Base-by-base conservation (phyloP, 1,140 invertebrate genomes). In the Ectropis grisescens region DNA sequence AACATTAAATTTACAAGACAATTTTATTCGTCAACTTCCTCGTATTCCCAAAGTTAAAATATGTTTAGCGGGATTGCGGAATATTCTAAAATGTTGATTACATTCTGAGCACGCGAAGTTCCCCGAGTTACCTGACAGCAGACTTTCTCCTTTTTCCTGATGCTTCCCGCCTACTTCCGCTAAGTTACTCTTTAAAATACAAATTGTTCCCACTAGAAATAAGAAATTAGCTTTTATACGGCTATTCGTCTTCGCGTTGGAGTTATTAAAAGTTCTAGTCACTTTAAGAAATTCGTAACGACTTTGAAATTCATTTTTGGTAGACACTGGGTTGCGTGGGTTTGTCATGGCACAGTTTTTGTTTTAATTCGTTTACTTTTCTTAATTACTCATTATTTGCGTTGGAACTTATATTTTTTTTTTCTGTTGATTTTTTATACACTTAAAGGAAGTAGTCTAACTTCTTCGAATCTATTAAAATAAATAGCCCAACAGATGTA, bases 181-280 rank as follows among this genome's bases (percentile, higher is more conserved):
- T 12, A 24, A 2, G 14, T 22, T 14, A 6, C 13, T 45, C 34
- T 39, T 35, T 24, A 31, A 35, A 9, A 41, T 27, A 29, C 35
- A 48, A 49, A 44, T 42, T 44, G 29, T 31, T 26, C 37, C 37
- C 28, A 34, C 33, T 14, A 32, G 25, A 16, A 31, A 47, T 40
- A 33, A 48, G 33, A 40, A 45, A 53, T 53, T 53, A 53, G 45
- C 50, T 53, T 53, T 47, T 45, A 37, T 39, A 41, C 34, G 32
- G 33, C 31, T 33, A 45, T 53, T 45, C 41, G 24, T 51, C 35
- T 30, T 33, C 6, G 25, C 35, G 31, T 29, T 33, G 35, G 29
- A 42, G 45, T 44, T 53, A 45, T 48, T 48, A 53, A 42, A 53
- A 47, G 19, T 39, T 53, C 41, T 33, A n/a, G 13, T 28, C 29